Conservation (phyloP, 2,113 vertebrate genomes). For the Urocynchramus pylzowi region DNA sequence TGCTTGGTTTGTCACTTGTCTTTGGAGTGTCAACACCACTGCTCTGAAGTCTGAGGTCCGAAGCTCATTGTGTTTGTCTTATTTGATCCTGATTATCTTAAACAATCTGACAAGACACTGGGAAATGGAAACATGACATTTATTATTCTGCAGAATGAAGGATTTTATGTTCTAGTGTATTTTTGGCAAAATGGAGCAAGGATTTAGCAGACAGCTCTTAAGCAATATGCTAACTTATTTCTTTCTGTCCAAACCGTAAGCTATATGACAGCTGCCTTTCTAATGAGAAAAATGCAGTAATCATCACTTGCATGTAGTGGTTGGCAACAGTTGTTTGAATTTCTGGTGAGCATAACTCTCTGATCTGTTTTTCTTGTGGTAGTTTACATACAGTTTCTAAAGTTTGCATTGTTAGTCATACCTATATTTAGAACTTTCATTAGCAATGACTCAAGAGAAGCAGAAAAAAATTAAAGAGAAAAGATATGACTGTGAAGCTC, state of each 20-base stretch:
- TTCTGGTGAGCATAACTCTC: slow-evolving; percentile 42
- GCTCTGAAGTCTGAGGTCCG: slow-evolving; percentile 1
- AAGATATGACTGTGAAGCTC: slow-evolving; percentile 10
- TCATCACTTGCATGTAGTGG: slow-evolving; percentile 34
- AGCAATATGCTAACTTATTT: slow-evolving; percentile 65
- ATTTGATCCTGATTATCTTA: slow-evolving; percentile 43
- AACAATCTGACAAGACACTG: slow-evolving; percentile 36
- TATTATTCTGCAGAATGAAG: slow-evolving; percentile 38
- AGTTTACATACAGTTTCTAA: slow-evolving; percentile 66
- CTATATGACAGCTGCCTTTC: slow-evolving; percentile 34
- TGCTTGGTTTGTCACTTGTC: neutral
- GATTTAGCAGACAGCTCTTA: slow-evolving; percentile 51
- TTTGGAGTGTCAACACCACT: neutral
- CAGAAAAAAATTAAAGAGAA: slow-evolving; percentile 25
- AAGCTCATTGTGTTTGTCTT: neutral
- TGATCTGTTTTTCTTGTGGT: slow-evolving; percentile 67
- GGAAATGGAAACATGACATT: slow-evolving; percentile 57
- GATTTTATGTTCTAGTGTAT: slow-evolving; percentile 51
- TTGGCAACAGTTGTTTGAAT: slow-evolving; percentile 52
- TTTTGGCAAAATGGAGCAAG: slow-evolving; percentile 54
- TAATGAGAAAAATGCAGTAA: slow-evolving; percentile 39
- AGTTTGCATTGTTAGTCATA: slow-evolving; percentile 72
- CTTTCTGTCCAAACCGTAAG: slow-evolving; percentile 40
- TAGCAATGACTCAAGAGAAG: slow-evolving; percentile 54
- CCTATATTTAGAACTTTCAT: slow-evolving; percentile 73